These are phyloP conservation scores for Archips crataeganus DNA, from an alignment of 2,888 invertebrate genomes.

Conservation along the genomic window DNA sequence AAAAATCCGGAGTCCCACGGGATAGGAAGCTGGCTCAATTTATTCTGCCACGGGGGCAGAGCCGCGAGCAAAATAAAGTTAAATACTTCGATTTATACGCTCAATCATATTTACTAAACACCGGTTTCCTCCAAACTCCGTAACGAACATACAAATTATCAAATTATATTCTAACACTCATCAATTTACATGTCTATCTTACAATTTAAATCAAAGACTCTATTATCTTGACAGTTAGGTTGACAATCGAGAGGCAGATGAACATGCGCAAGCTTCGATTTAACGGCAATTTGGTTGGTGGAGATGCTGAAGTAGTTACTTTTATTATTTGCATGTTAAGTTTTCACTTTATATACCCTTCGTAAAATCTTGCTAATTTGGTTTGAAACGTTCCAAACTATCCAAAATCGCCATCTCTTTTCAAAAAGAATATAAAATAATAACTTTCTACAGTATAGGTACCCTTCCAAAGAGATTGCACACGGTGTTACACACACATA, in stretches of 20 bases:
- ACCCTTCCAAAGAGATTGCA: too few relatives aligned
- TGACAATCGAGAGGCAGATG: not conserved
- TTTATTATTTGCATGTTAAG: too few relatives aligned
- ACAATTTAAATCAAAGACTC: not conserved
- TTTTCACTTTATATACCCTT: too few relatives aligned
- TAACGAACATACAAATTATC: not conserved
- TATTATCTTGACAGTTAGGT: not conserved
- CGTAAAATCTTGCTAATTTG: too few relatives aligned
- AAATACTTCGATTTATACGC: not conserved
- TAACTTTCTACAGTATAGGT: too few relatives aligned
- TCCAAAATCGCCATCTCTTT: too few relatives aligned
- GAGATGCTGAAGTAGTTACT: slow-evolving; percentile 37
- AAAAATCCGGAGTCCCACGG: too few relatives aligned
- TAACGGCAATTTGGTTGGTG: slow-evolving; percentile 57
- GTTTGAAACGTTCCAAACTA: too few relatives aligned
- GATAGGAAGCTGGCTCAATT: too few relatives aligned
- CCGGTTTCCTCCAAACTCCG: not conserved
- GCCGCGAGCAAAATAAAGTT: not conserved
- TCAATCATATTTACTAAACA: not conserved
- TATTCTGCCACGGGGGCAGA: too few relatives aligned
- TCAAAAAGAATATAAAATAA: too few relatives aligned
- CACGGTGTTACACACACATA: too few relatives aligned
- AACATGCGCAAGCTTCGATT: slow-evolving; percentile 49
- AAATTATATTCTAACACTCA: slow-evolving; percentile 4
- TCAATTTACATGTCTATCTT: not conserved